Conservation (phyloP, 2,888 invertebrate species). For the Diadromus collaris region DNA sequence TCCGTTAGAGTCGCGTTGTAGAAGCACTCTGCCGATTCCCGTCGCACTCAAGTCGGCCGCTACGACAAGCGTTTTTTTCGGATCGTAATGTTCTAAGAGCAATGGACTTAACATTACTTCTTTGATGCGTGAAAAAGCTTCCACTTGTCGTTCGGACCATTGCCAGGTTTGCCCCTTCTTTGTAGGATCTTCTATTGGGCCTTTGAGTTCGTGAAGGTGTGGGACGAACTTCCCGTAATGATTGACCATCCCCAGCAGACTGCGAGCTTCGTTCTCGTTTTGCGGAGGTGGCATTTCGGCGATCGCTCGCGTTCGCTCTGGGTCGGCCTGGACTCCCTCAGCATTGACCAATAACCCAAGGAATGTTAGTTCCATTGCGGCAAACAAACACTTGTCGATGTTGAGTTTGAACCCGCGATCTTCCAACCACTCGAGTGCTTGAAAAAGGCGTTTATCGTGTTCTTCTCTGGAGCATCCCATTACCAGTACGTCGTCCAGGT, state of each 20-base stretch:
- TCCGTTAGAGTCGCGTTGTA: conserved; percentile 44
- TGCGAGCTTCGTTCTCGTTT: conserved; percentile 45
- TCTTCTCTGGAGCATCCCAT: conserved; percentile 56
- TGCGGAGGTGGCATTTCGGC: conserved; percentile 38
- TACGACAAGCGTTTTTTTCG: conserved; percentile 32
- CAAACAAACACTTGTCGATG: conserved; percentile 35
- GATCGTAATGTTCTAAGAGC: conserved; percentile 40
- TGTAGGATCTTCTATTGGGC: conserved; percentile 43
- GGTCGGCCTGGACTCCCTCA: conserved; percentile 29
- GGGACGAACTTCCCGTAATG: conserved; percentile 48
- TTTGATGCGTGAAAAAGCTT: conserved; percentile 24
- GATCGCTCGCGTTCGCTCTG: conserved; percentile 38
- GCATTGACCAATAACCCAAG: conserved; percentile 43
- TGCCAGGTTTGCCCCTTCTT: conserved; percentile 33
- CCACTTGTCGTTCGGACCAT: conserved; percentile 15
- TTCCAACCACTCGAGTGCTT: conserved; percentile 11
- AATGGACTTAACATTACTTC: conserved; percentile 41
- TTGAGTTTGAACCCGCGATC: conserved; percentile 23
- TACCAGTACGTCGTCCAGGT: conserved; percentile 62
- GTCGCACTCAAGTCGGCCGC: conserved; percentile 40
- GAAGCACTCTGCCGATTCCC: conserved; percentile 38
- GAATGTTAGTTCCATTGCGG: conserved; percentile 36
- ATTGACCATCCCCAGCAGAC: conserved; percentile 47
- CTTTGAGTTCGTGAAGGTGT: conserved; percentile 47
- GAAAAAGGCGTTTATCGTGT: conserved; percentile 17